These are phyloP conservation scores for Jacana jacana DNA, from an alignment of 2,113 vertebrate genomes.

Conservation along the genomic window DNA sequence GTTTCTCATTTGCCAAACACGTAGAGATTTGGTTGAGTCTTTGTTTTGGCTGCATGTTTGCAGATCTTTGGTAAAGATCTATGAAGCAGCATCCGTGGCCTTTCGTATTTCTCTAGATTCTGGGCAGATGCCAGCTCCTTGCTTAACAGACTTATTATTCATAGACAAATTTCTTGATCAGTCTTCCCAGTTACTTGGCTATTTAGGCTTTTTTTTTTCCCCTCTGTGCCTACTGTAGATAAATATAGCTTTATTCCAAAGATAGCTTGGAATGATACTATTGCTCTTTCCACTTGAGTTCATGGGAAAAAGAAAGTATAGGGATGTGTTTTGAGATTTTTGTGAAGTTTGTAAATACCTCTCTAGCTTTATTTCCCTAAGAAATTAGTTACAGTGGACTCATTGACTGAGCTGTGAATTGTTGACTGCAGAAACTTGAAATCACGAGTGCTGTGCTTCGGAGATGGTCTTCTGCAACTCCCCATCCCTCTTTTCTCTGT, in stretches of 20 bases:
- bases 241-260: constrained; percentile 17
- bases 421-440: not conserved
- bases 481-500: not conserved
- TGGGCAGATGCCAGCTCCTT: not conserved
- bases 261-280: not conserved
- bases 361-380: not conserved
- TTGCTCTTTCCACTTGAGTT: constrained; percentile 8
- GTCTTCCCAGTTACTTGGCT: not conserved
- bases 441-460: not conserved
- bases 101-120: not conserved
- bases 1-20: not conserved
- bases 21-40: not conserved
- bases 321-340: not conserved
- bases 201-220: not conserved
- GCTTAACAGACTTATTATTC: not conserved
- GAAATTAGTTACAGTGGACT: not conserved
- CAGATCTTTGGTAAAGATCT: not conserved
- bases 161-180: not conserved
- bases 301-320: not conserved
- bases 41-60: not conserved
- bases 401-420: not conserved
- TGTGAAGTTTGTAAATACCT: not conserved
- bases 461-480: not conserved
- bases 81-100: not conserved
- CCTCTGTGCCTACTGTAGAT: not conserved